These are phyloP conservation scores for Macrosteles quadrilineatus DNA, from an alignment of 1,140 invertebrate genomes.

Conservation along the genomic window DNA sequence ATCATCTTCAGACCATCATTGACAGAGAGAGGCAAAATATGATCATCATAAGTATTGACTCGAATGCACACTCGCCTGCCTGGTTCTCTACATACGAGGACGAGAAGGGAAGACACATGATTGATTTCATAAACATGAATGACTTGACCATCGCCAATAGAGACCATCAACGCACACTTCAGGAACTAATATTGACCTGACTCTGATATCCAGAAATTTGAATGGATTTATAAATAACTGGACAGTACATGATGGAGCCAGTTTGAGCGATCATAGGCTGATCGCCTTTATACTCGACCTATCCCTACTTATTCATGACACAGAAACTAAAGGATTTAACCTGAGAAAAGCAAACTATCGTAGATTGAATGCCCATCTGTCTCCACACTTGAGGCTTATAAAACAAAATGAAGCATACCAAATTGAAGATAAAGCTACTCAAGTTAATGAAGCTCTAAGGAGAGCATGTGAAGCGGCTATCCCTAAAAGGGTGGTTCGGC, in stretches of 20 bases:
- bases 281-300: background rate
- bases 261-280: background rate
- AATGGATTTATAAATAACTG: background rate
- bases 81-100: background rate
- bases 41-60: background rate
- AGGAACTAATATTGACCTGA: background rate
- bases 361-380: background rate
- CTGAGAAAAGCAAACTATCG: background rate
- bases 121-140: background rate
- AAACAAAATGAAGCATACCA: background rate
- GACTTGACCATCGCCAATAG: background rate
- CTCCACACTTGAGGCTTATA: background rate
- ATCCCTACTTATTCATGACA: background rate
- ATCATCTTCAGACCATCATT: background rate
- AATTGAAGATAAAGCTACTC: background rate
- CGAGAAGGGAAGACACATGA: background rate
- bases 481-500: background rate
- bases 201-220: background rate
- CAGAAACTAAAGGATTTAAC: background rate
- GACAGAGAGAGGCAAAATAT: background rate
- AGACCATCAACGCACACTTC: background rate
- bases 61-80: background rate
- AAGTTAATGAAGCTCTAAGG: background rate
- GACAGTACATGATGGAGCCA: background rate
- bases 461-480: background rate